A percentile compares a stretch with the other conserved stretches of the same genome.
Conservation (phyloP, 92 coral and sea anemone genomes). For the Porites rus region DNA sequence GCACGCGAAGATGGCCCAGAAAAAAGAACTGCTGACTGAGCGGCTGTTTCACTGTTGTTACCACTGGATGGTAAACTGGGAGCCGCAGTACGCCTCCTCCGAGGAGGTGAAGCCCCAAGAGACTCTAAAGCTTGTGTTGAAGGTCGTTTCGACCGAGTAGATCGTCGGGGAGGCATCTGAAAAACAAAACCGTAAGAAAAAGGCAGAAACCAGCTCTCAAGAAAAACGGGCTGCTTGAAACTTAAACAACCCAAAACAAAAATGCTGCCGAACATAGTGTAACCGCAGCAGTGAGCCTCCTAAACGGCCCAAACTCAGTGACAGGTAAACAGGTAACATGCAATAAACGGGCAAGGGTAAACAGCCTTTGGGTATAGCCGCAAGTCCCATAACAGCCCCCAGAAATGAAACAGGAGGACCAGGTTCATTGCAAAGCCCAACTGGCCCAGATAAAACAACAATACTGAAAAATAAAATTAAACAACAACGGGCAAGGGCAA, state of each 20-base stretch:
- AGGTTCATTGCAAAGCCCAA: conserved; percentile 12
- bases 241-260: too few species aligned
- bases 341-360: not conserved
- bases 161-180: conserved; percentile 7
- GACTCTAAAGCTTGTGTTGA: conserved; percentile 30
- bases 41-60: not conserved
- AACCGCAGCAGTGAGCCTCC: conserved; percentile 17
- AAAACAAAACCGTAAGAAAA: not conserved
- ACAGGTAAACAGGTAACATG: conserved; percentile 9
- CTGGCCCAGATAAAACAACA: not conserved
- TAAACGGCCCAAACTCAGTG: not conserved
- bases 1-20: too few species aligned
- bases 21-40: too few species aligned
- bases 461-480: not conserved
- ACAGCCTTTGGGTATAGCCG: conserved; percentile 11
- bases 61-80: conserved; percentile 1
- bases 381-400: not conserved
- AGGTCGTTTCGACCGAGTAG: conserved; percentile 25
- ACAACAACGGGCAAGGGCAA: too few species aligned
- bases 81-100: conserved; percentile 23
- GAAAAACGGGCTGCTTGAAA: too few species aligned
- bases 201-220: too few species aligned
- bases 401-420: conserved; percentile 11
- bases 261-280: not conserved
- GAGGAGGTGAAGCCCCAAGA: not conserved